A percentile compares a stretch with the other conserved stretches of the same genome.
These are phyloP conservation scores for Arbacia lixula DNA, from an alignment of 53 echinoderm and acorn worm species.

Conservation along the genomic window DNA sequence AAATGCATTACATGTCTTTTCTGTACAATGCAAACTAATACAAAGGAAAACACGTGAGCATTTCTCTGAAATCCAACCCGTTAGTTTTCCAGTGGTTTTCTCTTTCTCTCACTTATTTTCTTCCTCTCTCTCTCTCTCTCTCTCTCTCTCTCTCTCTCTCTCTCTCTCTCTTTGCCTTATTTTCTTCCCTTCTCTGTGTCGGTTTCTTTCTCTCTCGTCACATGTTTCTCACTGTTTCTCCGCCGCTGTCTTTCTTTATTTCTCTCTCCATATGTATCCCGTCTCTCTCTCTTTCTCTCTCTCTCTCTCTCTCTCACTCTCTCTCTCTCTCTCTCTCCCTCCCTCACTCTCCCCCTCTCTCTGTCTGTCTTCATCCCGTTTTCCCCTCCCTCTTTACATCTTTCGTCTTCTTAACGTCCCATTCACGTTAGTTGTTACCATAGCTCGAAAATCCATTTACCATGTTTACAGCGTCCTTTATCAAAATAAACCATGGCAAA, in stretches of 20 bases:
- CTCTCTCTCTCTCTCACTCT: background rate
- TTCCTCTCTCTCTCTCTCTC: background rate
- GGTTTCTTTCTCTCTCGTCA: background rate
- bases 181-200: background rate
- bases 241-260: background rate
- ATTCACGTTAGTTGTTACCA: no score
- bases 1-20: no score
- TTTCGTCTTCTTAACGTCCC: background rate
- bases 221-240: background rate
- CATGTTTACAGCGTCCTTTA: no score
- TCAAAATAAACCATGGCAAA: no score
- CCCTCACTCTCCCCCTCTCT: background rate
- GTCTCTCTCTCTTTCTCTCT: conserved; percentile 2
- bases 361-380: background rate
- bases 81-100: no score
- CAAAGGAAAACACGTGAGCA: no score
- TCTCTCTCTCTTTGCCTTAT: background rate
- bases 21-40: no score
- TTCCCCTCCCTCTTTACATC: background rate
- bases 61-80: no score
- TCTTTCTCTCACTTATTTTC: background rate
- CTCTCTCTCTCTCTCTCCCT: background rate
- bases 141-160: background rate
- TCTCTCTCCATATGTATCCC: background rate
- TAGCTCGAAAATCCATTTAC: no score